Base-by-base conservation (phyloP, 2,113 vertebrate genomes). In the Tragelaphus scriptus region DNA sequence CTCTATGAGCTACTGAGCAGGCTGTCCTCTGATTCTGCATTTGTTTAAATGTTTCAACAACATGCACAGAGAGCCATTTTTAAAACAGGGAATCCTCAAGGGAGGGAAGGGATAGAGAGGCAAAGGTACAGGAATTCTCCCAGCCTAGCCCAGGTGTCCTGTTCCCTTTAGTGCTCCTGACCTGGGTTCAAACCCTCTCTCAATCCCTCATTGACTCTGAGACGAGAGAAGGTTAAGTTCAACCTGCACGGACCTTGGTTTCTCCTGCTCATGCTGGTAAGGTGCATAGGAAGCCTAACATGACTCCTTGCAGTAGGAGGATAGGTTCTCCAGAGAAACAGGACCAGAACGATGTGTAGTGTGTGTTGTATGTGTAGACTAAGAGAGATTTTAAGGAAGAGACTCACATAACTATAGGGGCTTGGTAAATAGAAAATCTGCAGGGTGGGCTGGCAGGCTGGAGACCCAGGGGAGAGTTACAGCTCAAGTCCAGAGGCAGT, bases 21-120 rank as follows among this genome's bases (percentile, higher is more conserved):
- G 13, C n/a, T 44, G 61, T 53, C 63, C 75, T 93, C 55, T 79
- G 61, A 77, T 63, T 97, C 55, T 84, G 4, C 32, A 16, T 95
- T 63, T 88, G 23, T 51, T 88, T 79, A 61, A 58, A 49, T 19
- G 30, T 32, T 49, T 68, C 30, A 91, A 44, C 44, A 28, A 32
- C 1, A 49, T 16, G 10, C 8, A 7, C 1, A 17, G 44, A 58
- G 51, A 32, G 25, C 51, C 47, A 16, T 79, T 85, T 81, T 56
- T 63, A 84, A 81, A 44, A 86, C 25, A 53, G 71, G 28, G 40
- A 14, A 56, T 15, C 12, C 55, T 49, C 68, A 6, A 47, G 12
- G n/a, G n/a, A 71, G 47, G n/a, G 32, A 65, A 51, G 6, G 7
- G 2, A 47, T 0, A 21, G 71, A 71, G 47, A 55, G 7, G 12